A percentile compares a stretch with the other conserved stretches of the same genome.
Evolutionary conservation across 1,140 invertebrate species (phyloP).

Genomic region (Dinothrombium tinctorium): DNA sequence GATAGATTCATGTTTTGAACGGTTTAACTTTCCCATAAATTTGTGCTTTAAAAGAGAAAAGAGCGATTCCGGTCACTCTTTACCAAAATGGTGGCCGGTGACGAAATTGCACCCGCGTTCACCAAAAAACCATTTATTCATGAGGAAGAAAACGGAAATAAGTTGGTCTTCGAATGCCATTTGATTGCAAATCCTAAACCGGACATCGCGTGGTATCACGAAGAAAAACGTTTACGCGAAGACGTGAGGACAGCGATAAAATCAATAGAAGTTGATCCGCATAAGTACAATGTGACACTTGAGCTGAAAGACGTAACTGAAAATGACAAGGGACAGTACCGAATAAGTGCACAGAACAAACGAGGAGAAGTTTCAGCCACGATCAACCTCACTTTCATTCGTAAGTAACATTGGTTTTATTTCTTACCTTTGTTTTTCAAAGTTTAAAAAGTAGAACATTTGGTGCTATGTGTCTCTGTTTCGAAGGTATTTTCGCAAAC

Average conservation of each 20-base stretch:
- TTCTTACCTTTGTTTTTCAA: no score
- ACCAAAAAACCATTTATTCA: conserved; percentile 85
- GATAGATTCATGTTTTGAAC: no score
- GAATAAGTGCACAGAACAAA: conserved; percentile 90
- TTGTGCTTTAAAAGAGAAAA: no score
- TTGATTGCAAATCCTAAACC: conserved; percentile 82
- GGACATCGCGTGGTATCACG: conserved; percentile 70
- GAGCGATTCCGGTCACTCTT: no score
- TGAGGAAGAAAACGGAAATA: conserved; percentile 87
- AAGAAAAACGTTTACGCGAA: no score
- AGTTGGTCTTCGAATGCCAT: conserved; percentile 80
- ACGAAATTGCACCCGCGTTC: conserved; percentile 51
- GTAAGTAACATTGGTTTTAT: no score
- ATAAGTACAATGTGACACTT: conserved; percentile 67
- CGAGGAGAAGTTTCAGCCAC: conserved; percentile 91
- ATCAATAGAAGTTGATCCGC: conserved; percentile 52
- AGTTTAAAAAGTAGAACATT: no score
- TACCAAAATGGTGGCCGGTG: neutral
- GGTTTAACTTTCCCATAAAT: no score
- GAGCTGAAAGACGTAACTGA: conserved; percentile 86
- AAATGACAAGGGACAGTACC: conserved; percentile 85
- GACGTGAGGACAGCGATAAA: no score
- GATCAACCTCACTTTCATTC: conserved; percentile 94
- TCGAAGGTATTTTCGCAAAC: no score
- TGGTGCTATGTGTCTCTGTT: no score